These are phyloP conservation scores for Bambusicola thoracicus DNA, from an alignment of 2,113 vertebrate genomes.

Conservation along the genomic window DNA sequence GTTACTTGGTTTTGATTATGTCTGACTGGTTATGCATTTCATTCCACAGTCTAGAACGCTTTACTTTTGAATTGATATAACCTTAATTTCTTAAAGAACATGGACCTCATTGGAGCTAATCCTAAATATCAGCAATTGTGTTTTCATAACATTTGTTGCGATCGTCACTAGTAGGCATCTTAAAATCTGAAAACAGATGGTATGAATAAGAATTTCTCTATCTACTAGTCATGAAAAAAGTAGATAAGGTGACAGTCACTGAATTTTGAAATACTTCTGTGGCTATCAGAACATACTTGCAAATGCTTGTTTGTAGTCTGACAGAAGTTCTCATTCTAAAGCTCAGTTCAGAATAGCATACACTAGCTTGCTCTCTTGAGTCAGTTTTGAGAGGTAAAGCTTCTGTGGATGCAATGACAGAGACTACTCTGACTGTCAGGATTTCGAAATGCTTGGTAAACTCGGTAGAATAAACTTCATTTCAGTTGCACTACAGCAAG, in stretches of 20 bases:
- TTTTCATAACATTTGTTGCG: neutral
- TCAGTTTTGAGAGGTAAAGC: neutral
- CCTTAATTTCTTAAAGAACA: neutral
- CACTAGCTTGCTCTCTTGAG: neutral
- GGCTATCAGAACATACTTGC: neutral
- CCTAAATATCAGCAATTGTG: neutral
- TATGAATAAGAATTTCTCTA: neutral
- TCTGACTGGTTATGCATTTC: neutral
- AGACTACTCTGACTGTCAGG: neutral
- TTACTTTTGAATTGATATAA: neutral
- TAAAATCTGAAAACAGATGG: neutral
- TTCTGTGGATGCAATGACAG: neutral
- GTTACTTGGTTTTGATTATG: neutral
- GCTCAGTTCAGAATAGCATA: neutral
- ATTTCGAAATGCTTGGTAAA: neutral
- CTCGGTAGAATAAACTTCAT: neutral
- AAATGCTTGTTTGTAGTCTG: neutral
- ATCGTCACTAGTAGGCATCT: neutral
- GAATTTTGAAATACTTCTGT: neutral
- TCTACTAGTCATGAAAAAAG: neutral
- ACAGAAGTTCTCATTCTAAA: neutral
- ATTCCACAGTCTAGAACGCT: neutral
- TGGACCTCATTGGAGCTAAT: neutral
- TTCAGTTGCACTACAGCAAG: neutral
- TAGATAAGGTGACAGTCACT: neutral